Base-by-base conservation (phyloP, 2,113 vertebrate species). In the Columba janthina region DNA sequence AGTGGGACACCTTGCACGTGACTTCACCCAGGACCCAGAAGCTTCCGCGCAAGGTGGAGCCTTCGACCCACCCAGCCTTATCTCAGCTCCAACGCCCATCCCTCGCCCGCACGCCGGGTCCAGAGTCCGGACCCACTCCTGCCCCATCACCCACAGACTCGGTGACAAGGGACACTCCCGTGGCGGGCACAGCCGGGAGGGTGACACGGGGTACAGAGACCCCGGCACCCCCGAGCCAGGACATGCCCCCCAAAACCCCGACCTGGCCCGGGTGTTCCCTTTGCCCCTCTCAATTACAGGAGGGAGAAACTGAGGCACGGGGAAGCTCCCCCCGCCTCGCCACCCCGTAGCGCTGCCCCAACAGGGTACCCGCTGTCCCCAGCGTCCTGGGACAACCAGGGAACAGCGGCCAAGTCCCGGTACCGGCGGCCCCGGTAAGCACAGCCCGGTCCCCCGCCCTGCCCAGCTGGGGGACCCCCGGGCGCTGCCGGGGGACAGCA, bases 71-170 rank as follows among this genome's bases (percentile, higher is more conserved):
- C 38, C 17, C 83, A 1, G 54, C 31, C 25, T 64, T 87, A 89
- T 77, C 87, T 62, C 19, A 2, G 46, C 70, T 28, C 50, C 3
- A 0, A 34, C 12, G 1, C 67, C 87, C 48, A 2, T 25, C 56
- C 83, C 57, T 56, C 5, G 12, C 24, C 50, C 11, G 17, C 57
- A 40, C 3, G 10, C 19, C 11, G 15, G 84, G 94, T 95, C 66
- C 96, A 93, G 89, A 96, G 94, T 94, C 88, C 88, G 8, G 44
- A 46, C 44, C 44, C 44, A 46, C 44, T 46, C 44, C 44, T 8
- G 8, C 44, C 44, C 44, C 44, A 14, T 10, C 44, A 46, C 44
- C 44, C 44, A 44, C 44, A 46, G 17, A 11, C 25, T 4, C 32
- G 9, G 9, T 2, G 18, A 36, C 80, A 5, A 1, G 6, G 51